These are phyloP conservation scores for Tipula unca DNA, from an alignment of 2,888 invertebrate species.

Conservation along the genomic window DNA sequence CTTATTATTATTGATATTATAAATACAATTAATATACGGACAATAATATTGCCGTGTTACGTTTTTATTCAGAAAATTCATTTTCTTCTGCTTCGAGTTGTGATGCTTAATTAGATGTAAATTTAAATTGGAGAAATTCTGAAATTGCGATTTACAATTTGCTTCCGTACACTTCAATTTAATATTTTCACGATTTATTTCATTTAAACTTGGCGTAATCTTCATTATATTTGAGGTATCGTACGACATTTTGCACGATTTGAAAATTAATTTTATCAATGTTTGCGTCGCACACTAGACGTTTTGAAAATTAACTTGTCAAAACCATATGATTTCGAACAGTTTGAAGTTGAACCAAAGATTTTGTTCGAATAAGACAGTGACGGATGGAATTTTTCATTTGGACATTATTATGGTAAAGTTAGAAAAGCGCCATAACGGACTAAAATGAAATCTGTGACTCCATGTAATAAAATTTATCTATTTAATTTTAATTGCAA, in stretches of 20 bases:
- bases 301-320: neutral
- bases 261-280: neutral
- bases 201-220: constrained; percentile 27
- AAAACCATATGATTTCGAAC: neutral
- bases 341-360: neutral
- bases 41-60: constrained; percentile 49
- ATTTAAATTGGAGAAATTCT: constrained; percentile 46
- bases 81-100: constrained; percentile 30
- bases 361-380: neutral
- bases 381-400: neutral
- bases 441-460: no score
- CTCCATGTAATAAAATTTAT: no score
- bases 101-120: constrained; percentile 52
- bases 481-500: no score
- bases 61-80: constrained; percentile 26
- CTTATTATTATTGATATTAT: constrained; percentile 42
- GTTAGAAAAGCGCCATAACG: no score
- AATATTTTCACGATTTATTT: constrained; percentile 19
- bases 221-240: neutral
- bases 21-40: constrained; percentile 46
- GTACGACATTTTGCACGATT: neutral
- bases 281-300: neutral
- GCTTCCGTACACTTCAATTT: constrained; percentile 36
- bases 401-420: neutral
- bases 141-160: constrained; percentile 44